Evolutionary conservation across 2,113 vertebrate species (phyloP).

Genomic region (Siphamia tubifer): DNA sequence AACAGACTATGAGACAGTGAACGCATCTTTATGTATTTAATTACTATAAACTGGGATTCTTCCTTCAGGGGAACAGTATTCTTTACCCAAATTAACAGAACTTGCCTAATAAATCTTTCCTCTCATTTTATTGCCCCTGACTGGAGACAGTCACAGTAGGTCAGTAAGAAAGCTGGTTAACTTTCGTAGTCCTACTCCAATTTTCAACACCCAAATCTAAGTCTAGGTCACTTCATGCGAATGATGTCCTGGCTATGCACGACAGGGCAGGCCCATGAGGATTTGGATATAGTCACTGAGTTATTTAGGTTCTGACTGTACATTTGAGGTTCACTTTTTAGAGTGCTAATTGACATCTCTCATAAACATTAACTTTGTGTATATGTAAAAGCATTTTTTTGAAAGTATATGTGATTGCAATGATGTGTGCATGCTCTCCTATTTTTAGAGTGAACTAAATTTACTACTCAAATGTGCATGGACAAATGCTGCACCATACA

Average conservation of each 20-base stretch:
- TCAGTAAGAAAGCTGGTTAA: conserved; percentile 7
- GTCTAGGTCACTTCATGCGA: background rate
- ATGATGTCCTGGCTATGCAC: background rate
- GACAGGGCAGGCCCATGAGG: background rate
- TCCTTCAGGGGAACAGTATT: too few species aligned
- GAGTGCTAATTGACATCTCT: conserved; percentile 5
- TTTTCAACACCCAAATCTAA: background rate
- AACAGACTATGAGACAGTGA: too few species aligned
- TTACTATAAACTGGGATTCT: too few species aligned
- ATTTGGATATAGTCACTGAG: background rate
- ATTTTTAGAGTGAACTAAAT: too few species aligned
- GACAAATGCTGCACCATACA: background rate
- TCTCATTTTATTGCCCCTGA: background rate
- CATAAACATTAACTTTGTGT: background rate
- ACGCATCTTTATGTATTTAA: too few species aligned
- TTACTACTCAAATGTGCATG: background rate
- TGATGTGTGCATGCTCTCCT: background rate
- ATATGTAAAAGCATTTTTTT: background rate
- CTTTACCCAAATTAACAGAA: too few species aligned
- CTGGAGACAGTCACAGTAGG: background rate
- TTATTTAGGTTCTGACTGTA: too few species aligned
- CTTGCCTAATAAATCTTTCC: too few species aligned
- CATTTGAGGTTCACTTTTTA: background rate
- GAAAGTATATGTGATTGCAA: background rate
- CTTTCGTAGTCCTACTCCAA: background rate